Evolutionary conservation across 1,140 invertebrate genomes (phyloP).

Genomic region (Arctopsyche grandis): DNA sequence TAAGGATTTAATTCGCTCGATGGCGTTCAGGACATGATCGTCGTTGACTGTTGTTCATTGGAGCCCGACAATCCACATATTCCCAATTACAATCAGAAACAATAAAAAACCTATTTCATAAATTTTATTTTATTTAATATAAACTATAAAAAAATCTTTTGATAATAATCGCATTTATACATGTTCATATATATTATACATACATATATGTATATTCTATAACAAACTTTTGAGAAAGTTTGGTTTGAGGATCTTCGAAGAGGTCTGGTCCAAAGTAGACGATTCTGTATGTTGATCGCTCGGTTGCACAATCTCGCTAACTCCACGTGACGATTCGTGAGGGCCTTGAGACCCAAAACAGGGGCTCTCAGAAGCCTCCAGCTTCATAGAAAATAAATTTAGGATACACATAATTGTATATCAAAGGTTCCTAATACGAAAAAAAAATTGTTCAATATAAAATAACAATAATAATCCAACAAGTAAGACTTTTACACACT

Average conservation of each 20-base stretch:
- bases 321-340: conserved; percentile 36
- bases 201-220: too few relatives aligned
- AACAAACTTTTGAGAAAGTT: not conserved
- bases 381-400: not conserved
- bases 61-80: not conserved
- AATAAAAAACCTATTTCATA: too few relatives aligned
- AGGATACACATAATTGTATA: not conserved
- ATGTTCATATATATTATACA: too few relatives aligned
- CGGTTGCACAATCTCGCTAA: conserved; percentile 33
- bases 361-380: not conserved
- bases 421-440: not conserved
- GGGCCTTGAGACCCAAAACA: not conserved
- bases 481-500: not conserved
- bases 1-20: conserved; percentile 35
- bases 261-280: not conserved
- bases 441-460: not conserved
- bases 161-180: too few relatives aligned
- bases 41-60: conserved; percentile 18
- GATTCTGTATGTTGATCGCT: conserved; percentile 33
- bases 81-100: conserved; percentile 1
- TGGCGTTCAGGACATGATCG: conserved; percentile 3
- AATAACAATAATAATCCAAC: not conserved
- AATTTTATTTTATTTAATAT: too few relatives aligned
- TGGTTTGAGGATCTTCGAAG: not conserved
- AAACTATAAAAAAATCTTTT: too few relatives aligned